These are phyloP conservation scores for Laothoe populi DNA, from an alignment of 2,888 invertebrate species.

Conservation along the genomic window DNA sequence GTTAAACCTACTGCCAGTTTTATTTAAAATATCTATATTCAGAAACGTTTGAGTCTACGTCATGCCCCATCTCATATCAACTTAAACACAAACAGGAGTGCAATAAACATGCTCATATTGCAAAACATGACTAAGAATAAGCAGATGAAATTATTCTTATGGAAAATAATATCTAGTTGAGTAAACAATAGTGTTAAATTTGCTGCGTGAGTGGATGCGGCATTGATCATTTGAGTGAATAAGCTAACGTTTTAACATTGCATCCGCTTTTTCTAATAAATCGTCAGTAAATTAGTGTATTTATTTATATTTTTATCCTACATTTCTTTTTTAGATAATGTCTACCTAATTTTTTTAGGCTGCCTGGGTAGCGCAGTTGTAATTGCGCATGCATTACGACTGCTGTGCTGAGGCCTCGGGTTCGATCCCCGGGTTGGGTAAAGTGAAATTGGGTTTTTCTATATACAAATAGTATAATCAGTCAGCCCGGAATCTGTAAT, in stretches of 20 bases:
- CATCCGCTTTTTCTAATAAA: slow-evolving; percentile 11
- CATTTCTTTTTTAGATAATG: not conserved
- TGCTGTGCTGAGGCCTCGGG: no score
- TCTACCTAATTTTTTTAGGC: no score
- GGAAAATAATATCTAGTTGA: slow-evolving; percentile 28
- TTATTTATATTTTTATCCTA: not conserved
- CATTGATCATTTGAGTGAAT: slow-evolving; percentile 8
- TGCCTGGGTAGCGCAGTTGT: no score
- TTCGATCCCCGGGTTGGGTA: no score
- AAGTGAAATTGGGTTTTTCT: no score
- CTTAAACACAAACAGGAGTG: slow-evolving; percentile 4
- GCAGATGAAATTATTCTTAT: slow-evolving; percentile 27
- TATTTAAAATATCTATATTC: not conserved
- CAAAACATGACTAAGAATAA: not conserved
- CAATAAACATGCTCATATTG: not conserved
- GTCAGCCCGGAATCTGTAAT: no score
- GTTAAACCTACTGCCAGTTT: no score
- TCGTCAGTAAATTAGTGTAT: not conserved
- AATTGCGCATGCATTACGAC: no score
- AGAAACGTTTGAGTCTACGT: no score
- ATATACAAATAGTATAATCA: no score
- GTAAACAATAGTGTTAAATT: slow-evolving; percentile 24
- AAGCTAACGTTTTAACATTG: not conserved
- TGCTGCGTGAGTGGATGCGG: slow-evolving; percentile 18
- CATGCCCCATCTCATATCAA: not conserved